phyloP scores from a whole-genome alignment of 2,797 vertebrate species.

The Anableps anableps region DNA sequence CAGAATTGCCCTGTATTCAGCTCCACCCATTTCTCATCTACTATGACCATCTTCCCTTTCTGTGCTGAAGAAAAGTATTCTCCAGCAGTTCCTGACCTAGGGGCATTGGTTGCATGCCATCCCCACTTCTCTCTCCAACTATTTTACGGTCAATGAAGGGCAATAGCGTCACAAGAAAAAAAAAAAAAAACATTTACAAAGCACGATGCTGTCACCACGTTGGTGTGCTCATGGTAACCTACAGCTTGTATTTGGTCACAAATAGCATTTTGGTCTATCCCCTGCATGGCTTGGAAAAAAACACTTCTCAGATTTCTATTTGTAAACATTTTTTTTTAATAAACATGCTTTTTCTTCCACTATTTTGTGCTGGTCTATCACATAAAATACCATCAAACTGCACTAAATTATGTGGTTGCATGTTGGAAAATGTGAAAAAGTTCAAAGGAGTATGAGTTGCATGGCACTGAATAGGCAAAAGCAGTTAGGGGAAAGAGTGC shows the following conservation, averaged over 20 bases:
- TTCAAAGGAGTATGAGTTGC: not conserved
- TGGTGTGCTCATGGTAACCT: not conserved
- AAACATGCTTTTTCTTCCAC: not conserved
- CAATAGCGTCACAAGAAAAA: not conserved
- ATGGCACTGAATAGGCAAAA: constrained; percentile 30
- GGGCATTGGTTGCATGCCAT: no score
- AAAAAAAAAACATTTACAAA: not conserved
- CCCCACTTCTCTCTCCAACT: not conserved
- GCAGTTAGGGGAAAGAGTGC: not conserved
- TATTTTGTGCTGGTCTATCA: not conserved
- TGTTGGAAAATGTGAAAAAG: not conserved
- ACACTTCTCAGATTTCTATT: not conserved
- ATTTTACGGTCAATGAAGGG: not conserved
- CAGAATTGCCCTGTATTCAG: not conserved
- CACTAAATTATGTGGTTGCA: not conserved
- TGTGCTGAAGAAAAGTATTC: no score
- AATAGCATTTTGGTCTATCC: not conserved
- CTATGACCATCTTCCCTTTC: no score
- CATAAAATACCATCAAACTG: not conserved
- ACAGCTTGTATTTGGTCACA: not conserved
- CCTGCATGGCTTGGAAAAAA: no score
- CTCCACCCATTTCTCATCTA: not conserved
- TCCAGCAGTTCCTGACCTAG: no score
- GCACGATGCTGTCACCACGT: not conserved
- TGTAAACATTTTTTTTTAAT: not conserved